A percentile compares a stretch with the other conserved stretches of the same genome.
Evolutionary conservation across 2,888 invertebrate genomes (phyloP).

Genomic region (Apotomis turbidana): DNA sequence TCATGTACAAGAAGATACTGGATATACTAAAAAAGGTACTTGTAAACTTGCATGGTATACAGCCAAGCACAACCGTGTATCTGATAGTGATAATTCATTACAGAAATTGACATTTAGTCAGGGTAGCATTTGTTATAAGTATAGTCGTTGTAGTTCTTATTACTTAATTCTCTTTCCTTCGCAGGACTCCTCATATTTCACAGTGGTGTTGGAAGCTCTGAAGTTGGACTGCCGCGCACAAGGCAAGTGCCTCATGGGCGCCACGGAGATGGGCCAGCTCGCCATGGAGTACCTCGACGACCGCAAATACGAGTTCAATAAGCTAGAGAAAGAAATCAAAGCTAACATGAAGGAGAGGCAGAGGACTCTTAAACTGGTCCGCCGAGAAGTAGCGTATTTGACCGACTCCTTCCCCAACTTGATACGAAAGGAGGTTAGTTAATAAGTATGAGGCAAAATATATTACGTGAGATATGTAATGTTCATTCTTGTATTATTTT

Average conservation of each 20-base stretch:
- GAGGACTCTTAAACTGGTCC: conserved; percentile 80
- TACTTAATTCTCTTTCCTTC: conserved; percentile 1
- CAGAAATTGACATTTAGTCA: no score
- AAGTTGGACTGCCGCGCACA: conserved; percentile 84
- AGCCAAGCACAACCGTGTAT: no score
- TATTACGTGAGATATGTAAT: not conserved
- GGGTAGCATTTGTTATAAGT: no score
- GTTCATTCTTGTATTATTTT: no score
- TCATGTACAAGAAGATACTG: conserved; percentile 85
- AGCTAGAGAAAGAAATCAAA: conserved; percentile 84
- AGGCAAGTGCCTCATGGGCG: conserved; percentile 85
- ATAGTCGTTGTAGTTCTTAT: no score
- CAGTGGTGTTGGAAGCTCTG: conserved; percentile 84
- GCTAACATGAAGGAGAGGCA: conserved; percentile 85
- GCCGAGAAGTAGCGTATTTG: conserved; percentile 72
- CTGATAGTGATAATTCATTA: no score
- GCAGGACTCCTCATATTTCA: conserved; percentile 86
- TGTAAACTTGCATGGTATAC: not conserved
- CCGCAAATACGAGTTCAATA: conserved; percentile 84
- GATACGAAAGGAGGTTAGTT: conserved; percentile 74
- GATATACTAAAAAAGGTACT: conserved; percentile 85
- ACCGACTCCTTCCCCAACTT: conserved; percentile 74
- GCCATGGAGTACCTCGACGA: conserved; percentile 87
- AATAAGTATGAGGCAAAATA: not conserved
- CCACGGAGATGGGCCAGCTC: conserved; percentile 86